Conservation (phyloP, 2,888 invertebrate genomes). For the Anthophora plumipes region DNA sequence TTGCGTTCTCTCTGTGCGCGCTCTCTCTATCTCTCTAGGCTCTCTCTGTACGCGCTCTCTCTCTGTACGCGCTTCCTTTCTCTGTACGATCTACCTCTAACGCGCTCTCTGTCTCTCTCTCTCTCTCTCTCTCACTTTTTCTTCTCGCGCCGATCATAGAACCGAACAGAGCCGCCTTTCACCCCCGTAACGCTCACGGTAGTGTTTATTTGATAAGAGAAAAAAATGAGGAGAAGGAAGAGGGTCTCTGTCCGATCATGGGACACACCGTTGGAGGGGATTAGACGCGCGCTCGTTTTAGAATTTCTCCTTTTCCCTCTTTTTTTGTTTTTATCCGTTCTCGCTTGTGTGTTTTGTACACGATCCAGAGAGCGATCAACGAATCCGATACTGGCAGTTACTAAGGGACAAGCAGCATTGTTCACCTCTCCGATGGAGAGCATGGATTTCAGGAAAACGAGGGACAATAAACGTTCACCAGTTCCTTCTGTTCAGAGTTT, state of each 20-base stretch:
- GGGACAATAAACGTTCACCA: conserved; percentile 34
- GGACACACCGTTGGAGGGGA: neutral
- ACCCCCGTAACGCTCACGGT: conserved; percentile 18
- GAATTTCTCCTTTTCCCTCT: conserved; percentile 21
- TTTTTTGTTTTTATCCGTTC: neutral
- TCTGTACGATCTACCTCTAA: no score
- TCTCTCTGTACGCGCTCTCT: no score
- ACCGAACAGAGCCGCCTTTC: conserved; percentile 27
- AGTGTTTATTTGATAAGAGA: conserved; percentile 46
- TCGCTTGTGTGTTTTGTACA: neutral
- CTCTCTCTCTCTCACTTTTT: conserved; percentile 25
- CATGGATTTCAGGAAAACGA: conserved; percentile 48
- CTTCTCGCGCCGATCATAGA: conserved; percentile 53
- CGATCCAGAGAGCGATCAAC: conserved; percentile 41
- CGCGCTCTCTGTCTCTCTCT: neutral
- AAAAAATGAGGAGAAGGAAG: conserved; percentile 5
- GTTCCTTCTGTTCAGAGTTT: neutral
- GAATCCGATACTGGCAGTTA: conserved; percentile 54
- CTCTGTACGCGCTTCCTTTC: neutral
- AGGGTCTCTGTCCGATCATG: conserved; percentile 5
- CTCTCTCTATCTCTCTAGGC: conserved; percentile 38
- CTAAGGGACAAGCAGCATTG: conserved; percentile 27
- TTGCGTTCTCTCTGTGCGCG: conserved; percentile 4
- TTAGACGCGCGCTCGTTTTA: conserved; percentile 25
- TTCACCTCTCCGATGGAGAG: conserved; percentile 18